Percentiles rank a stretch among this genome's conserved stretches.
Conservation (phyloP, 2,888 invertebrate species). For the Noctua janthe region DNA sequence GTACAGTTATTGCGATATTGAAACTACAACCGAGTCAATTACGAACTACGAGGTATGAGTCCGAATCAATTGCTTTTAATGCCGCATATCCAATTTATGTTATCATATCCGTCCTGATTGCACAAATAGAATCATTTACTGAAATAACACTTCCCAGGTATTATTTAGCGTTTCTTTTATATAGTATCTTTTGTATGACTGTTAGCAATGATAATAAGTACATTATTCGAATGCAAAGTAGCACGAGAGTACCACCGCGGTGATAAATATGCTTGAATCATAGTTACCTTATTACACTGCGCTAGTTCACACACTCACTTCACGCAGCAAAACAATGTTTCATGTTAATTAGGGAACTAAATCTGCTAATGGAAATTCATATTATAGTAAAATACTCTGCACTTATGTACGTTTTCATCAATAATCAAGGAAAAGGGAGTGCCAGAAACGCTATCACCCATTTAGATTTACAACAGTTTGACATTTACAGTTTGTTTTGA, state of each 20-base stretch:
- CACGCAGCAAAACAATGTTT: constrained; percentile 46
- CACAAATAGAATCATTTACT: constrained; percentile 31
- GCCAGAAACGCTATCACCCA: constrained; percentile 72
- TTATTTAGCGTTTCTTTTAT: constrained; percentile 12
- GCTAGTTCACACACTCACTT: constrained; percentile 54
- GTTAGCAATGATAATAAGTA: constrained; percentile 12
- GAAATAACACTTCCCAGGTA: constrained; percentile 13
- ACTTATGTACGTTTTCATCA: constrained; percentile 56
- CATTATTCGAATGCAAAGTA: constrained; percentile 30
- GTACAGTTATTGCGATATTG: constrained; percentile 1
- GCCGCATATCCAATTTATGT: constrained; percentile 61
- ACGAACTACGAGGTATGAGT: constrained; percentile 40
- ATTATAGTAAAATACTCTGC: constrained; percentile 47
- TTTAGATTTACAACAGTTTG: constrained; percentile 63
- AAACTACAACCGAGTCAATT: constrained; percentile 23
- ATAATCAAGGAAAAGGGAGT: constrained; percentile 75
- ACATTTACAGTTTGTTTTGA: constrained; percentile 52
- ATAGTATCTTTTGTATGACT: not conserved
- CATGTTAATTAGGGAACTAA: constrained; percentile 47
- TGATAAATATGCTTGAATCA: constrained; percentile 56
- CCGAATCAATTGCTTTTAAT: constrained; percentile 54
- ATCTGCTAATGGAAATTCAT: constrained; percentile 57
- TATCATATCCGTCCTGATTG: constrained; percentile 60
- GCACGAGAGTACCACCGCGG: constrained; percentile 48
- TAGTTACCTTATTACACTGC: constrained; percentile 62